Conservation (phyloP, 2,797 vertebrate genomes). For the Xenops minutus region DNA sequence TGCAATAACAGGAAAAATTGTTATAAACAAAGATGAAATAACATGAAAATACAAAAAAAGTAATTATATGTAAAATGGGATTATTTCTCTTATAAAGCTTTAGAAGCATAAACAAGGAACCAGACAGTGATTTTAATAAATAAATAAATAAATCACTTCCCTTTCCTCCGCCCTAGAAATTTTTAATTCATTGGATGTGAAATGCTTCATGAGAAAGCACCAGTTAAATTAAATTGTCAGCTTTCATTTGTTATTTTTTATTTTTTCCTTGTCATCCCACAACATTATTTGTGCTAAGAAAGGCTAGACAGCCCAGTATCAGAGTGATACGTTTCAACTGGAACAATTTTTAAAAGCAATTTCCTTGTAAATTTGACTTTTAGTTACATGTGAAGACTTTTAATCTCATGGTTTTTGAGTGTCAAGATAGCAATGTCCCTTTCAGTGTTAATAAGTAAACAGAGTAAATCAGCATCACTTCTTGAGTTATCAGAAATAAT, state of each 20-base stretch:
- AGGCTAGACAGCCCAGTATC: background rate
- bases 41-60: background rate
- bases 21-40: background rate
- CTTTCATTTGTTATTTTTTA: background rate
- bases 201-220: background rate
- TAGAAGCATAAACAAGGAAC: background rate
- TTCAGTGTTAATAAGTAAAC: background rate
- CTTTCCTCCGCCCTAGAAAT: background rate
- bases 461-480: background rate
- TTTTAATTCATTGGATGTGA: background rate
- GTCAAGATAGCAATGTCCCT: background rate
- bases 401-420: background rate
- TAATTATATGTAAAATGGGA: background rate
- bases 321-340: background rate
- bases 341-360: background rate
- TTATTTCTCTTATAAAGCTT: background rate
- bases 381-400: background rate
- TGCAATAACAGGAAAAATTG: constrained; percentile 58
- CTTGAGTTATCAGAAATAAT: background rate
- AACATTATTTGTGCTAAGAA: background rate
- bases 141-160: background rate
- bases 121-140: background rate
- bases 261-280: background rate
- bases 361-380: background rate
- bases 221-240: background rate